Evolutionary conservation across 2,113 vertebrate genomes (phyloP), one percentile per base, ranked within the genome.

Genomic region (Callipepla californica): DNA sequence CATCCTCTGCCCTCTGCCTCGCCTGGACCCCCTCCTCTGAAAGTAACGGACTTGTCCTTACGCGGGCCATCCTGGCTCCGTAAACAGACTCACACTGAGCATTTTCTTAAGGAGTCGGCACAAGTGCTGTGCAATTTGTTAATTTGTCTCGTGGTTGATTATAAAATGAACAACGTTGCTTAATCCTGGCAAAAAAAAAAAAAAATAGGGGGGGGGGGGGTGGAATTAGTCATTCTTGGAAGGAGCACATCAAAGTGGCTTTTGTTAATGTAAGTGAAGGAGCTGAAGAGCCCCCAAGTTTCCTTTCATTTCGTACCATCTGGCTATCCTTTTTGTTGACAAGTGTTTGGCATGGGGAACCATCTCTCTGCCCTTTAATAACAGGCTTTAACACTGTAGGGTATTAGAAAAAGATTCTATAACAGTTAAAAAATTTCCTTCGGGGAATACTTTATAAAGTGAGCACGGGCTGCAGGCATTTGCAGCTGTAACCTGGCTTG

Each of bases 401-500:
- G 97, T 97, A 97, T 98, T 97, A 97, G 97, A 97, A 95, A 97
- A 97, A 97, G 97, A 96, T 98, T 98, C 97, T 97, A 97, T 97
- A 98, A 98, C 97, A 96, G 97, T 97, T 97, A 96, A 96, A 95
- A 98, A 97, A 96, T 95, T 95, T 98, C 98, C 97, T 97, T 96
- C 57, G 34, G 97, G 98, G 97, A 97, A 97, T 97, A 96, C 96
- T 97, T 95, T 83, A 94, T 87, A 96, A 96, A 97, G 96, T 93
- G 96, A 97, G 97, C 93, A 59, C 38, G 96, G 96, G 94, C 97
- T 95, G 94, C 96, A 97, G 97, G 97, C 97, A 93, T 97, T 94
- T 95, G 96, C 98, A 98, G 98, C 98, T 98, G 98, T 97, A 98
- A 98, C 98, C 97, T 98, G 98, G 98, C 97, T 98, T 98, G 97